phyloP scores from a whole-genome alignment of 2,113 vertebrate genomes.

The Eretmochelys imbricata region DNA sequence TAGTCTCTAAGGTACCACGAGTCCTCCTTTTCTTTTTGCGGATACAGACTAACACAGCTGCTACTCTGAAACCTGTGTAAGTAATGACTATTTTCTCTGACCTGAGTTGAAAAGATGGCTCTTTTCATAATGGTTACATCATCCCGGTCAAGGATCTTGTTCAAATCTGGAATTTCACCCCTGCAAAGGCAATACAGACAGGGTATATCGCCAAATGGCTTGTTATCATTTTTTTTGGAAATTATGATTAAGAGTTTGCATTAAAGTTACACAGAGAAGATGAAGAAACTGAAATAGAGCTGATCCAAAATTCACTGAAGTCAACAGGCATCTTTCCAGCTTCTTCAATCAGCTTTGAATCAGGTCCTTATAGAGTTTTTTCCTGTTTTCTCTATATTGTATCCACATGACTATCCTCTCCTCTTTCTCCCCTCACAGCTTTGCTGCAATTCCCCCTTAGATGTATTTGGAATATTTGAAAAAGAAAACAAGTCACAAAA shows the following conservation, averaged over 20 bases:
- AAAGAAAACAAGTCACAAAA: background rate
- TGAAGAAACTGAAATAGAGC: background rate
- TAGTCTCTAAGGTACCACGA: no score
- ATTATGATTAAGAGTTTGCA: background rate
- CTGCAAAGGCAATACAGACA: slow-evolving; percentile 75
- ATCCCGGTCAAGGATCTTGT: slow-evolving; percentile 92
- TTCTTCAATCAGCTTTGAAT: background rate
- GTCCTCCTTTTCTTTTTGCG: no score
- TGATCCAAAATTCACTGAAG: background rate
- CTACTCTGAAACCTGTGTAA: background rate
- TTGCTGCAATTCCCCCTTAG: background rate
- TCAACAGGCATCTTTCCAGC: background rate
- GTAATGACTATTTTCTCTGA: slow-evolving; percentile 58
- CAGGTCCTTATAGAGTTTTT: background rate
- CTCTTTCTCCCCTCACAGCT: background rate
- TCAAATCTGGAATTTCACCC: slow-evolving; percentile 95
- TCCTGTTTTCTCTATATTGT: background rate
- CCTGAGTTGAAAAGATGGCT: slow-evolving; percentile 97
- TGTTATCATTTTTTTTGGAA: background rate
- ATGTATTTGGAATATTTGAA: background rate
- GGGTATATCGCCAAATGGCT: background rate
- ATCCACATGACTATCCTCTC: background rate
- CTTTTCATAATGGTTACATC: slow-evolving; percentile 97
- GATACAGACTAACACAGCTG: no score
- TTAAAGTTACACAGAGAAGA: background rate